Conservation (phyloP, 2,797 vertebrate species). For the Megaceryle alcyon region DNA sequence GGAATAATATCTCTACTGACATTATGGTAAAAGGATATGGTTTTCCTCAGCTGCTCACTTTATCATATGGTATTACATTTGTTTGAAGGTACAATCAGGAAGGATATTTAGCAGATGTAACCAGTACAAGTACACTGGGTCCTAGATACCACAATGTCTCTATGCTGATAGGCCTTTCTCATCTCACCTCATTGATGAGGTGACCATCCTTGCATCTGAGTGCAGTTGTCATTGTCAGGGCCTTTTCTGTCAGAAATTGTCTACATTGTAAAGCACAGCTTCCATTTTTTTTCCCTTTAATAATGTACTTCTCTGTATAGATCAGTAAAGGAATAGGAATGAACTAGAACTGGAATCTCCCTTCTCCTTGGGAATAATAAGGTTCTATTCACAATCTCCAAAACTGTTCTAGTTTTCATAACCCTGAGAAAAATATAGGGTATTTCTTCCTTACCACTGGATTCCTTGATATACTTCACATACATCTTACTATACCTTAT, state of each 20-base stretch:
- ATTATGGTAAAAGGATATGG: neutral
- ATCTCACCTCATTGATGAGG: neutral
- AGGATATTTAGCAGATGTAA: accelerated
- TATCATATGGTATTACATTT: neutral
- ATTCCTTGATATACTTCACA: neutral
- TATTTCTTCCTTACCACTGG: neutral
- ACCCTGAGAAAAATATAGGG: neutral
- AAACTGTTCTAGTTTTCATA: neutral
- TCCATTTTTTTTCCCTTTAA: neutral
- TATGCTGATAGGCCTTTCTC: neutral
- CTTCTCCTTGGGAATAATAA: neutral
- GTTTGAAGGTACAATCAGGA: neutral
- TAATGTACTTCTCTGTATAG: neutral
- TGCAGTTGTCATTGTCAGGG: neutral
- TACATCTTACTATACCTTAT: neutral
- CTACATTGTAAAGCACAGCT: neutral
- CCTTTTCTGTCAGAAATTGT: neutral
- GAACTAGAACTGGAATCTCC: neutral
- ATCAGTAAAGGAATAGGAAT: neutral
- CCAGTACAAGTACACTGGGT: neutral
- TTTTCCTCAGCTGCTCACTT: neutral
- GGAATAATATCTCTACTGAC: neutral
- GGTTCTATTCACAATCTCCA: neutral
- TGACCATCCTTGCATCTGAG: neutral
- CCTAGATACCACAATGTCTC: neutral